These are phyloP conservation scores for Gorsachius magnificus DNA, from an alignment of 2,797 vertebrate species.

Conservation along the genomic window DNA sequence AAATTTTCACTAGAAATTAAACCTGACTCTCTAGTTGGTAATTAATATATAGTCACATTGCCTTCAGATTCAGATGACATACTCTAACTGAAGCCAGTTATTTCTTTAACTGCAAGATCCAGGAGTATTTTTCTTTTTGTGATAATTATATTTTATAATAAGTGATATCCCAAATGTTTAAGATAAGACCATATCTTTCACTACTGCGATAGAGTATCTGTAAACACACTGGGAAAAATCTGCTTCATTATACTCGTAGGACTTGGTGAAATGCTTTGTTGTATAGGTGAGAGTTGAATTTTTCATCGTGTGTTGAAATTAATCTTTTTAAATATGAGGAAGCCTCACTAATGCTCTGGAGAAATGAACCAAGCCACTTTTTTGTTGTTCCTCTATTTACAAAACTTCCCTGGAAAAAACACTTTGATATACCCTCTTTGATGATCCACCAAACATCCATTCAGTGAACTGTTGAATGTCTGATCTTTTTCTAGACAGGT, in stretches of 20 bases:
- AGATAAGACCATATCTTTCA: neutral
- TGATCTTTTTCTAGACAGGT: neutral
- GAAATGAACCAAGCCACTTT: neutral
- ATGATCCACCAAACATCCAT: neutral
- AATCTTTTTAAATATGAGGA: neutral
- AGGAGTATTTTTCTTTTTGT: neutral
- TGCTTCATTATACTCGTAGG: neutral
- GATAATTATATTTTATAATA: neutral
- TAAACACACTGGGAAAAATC: neutral
- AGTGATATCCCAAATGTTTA: neutral
- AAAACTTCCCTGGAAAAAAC: neutral
- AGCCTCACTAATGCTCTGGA: neutral
- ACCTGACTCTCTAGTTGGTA: neutral
- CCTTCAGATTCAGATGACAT: neutral
- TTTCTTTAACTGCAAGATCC: neutral
- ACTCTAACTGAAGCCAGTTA: neutral
- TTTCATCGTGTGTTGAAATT: neutral
- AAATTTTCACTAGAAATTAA: neutral
- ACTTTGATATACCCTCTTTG: neutral
- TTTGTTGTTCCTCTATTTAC: neutral
- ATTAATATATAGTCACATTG: neutral
- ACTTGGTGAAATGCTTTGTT: neutral
- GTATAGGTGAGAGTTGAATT: neutral
- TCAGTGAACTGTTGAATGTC: neutral
- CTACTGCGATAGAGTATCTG: neutral